These are phyloP conservation scores for Sakesphorus luctuosus DNA, from an alignment of 2,113 vertebrate species.

Conservation along the genomic window DNA sequence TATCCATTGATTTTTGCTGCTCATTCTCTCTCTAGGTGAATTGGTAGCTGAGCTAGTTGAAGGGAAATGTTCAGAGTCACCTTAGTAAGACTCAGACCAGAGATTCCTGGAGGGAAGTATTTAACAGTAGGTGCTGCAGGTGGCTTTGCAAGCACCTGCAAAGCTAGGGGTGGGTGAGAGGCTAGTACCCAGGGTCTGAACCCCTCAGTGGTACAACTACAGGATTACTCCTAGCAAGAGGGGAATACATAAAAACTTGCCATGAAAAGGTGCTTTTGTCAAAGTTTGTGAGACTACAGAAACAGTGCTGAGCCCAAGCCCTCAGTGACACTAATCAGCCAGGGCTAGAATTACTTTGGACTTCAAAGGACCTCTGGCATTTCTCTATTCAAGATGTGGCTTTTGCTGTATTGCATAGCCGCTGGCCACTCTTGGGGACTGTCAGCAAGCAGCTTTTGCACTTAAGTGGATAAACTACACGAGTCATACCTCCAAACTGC, in stretches of 20 bases:
- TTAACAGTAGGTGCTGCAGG: neutral
- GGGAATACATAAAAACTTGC: neutral
- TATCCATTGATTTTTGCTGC: neutral
- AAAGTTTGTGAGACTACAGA: neutral
- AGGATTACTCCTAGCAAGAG: neutral
- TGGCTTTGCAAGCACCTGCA: neutral
- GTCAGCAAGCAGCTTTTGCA: neutral
- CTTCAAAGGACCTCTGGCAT: neutral
- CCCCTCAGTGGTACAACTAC: neutral
- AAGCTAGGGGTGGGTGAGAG: neutral
- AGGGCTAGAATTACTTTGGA: neutral
- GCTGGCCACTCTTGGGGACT: neutral
- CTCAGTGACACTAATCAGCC: neutral
- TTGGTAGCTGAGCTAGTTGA: accelerated
- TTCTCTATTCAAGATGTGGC: neutral
- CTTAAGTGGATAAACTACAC: neutral
- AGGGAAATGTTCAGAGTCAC: neutral
- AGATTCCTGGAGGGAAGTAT: neutral
- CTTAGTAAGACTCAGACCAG: neutral
- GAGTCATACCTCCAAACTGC: neutral
- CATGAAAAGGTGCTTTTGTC: neutral
- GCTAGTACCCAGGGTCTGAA: neutral
- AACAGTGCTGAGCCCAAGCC: accelerated
- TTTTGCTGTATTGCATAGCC: neutral
- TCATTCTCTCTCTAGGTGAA: neutral